Percentiles rank a stretch among this genome's conserved stretches.
Conservation (phyloP, 2,113 vertebrate species). For the Megaceryle maxima region DNA sequence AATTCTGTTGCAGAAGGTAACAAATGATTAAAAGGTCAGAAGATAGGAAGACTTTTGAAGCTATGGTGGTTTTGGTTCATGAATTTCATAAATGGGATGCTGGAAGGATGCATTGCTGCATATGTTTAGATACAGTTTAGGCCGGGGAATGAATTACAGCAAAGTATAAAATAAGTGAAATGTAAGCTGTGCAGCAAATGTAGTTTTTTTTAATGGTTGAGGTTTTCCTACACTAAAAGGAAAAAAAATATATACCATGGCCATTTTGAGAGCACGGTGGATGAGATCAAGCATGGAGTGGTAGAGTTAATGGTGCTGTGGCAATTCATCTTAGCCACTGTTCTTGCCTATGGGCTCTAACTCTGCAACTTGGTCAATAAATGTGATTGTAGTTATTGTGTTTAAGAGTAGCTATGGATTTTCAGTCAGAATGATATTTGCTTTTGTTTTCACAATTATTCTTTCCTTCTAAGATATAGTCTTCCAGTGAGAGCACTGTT, state of each 20-base stretch:
- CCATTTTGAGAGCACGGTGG: background rate
- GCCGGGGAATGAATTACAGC: conserved; percentile 3
- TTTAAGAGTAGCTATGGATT: conserved; percentile 36
- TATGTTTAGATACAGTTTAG: conserved; percentile 19
- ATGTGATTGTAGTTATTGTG: background rate
- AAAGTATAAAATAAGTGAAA: conserved; percentile 57
- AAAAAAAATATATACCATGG: background rate
- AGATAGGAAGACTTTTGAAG: background rate
- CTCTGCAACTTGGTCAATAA: conserved; percentile 15
- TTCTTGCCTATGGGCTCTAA: conserved; percentile 5
- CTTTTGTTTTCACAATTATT: conserved; percentile 12
- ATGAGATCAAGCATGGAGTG: background rate
- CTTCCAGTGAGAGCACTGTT: background rate
- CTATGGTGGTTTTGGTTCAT: background rate
- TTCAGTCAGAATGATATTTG: conserved; percentile 40
- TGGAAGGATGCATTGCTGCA: background rate
- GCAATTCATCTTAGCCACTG: background rate
- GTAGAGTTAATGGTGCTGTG: background rate
- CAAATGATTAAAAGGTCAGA: conserved; percentile 36
- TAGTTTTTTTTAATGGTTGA: background rate
- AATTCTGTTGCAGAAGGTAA: conserved; percentile 40
- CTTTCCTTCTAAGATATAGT: background rate
- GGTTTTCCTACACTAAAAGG: background rate
- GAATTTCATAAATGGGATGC: background rate
- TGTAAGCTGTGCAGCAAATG: conserved; percentile 22